Evolutionary conservation across 2,113 vertebrate species (phyloP).

Genomic region (Onychorhynchus coronatus): DNA sequence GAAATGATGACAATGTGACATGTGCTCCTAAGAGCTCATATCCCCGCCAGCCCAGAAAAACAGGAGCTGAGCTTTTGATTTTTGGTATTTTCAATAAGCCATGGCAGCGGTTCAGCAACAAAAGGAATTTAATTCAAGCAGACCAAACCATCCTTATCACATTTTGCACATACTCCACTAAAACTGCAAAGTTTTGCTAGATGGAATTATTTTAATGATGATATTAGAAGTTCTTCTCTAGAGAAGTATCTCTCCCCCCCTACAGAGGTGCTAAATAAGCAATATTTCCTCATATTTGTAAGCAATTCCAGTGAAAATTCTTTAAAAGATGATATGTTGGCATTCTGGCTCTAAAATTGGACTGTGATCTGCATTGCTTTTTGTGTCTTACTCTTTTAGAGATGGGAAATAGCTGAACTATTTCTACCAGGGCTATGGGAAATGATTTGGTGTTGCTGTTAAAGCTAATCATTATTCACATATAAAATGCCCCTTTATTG

Average conservation of each 20-base stretch:
- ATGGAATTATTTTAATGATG: background rate
- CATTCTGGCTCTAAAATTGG: slow-evolving; percentile 36
- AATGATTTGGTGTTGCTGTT: slow-evolving; percentile 35
- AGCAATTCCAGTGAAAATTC: slow-evolving; percentile 34
- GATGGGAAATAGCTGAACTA: background rate
- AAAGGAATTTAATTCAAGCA: background rate
- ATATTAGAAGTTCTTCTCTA: background rate
- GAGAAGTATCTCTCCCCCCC: background rate
- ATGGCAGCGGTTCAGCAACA: background rate
- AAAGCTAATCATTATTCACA: slow-evolving; percentile 31
- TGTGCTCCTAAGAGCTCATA: background rate
- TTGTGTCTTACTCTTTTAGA: background rate
- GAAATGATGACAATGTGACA: background rate
- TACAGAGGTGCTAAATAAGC: slow-evolving; percentile 44
- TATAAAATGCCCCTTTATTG: slow-evolving; percentile 13
- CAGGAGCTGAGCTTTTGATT: background rate
- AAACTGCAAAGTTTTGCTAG: background rate
- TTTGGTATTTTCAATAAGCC: background rate
- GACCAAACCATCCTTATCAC: background rate
- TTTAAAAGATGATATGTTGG: slow-evolving; percentile 44
- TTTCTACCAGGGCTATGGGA: slow-evolving; percentile 12
- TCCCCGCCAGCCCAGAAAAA: background rate
- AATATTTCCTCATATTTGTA: slow-evolving; percentile 30
- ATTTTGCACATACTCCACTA: background rate
- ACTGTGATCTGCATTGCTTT: slow-evolving; percentile 27